Evolutionary conservation across 1,140 invertebrate species (phyloP).

Genomic region (Drosophila sechellia): DNA sequence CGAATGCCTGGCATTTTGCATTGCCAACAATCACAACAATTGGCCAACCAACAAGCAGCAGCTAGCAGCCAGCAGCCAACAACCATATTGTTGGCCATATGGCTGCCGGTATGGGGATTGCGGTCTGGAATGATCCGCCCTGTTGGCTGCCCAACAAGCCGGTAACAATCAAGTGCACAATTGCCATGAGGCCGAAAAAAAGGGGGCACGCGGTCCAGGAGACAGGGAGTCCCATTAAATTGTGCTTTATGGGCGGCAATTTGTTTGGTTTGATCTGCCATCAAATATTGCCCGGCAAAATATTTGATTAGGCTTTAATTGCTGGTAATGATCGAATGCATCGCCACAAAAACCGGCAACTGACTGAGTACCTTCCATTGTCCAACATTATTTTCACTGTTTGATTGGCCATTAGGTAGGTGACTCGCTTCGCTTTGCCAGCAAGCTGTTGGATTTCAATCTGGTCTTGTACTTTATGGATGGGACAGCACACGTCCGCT

Average conservation of each 20-base stretch:
- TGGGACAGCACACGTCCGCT: slow-evolving; percentile 56
- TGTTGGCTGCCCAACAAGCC: slow-evolving; percentile 77
- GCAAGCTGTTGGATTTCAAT: slow-evolving; percentile 46
- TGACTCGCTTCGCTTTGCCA: background rate
- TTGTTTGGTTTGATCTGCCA: slow-evolving; percentile 23
- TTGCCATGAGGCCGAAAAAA: slow-evolving; percentile 43
- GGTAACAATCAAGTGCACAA: slow-evolving; percentile 78
- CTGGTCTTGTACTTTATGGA: slow-evolving; percentile 20
- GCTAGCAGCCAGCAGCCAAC: slow-evolving; percentile 2
- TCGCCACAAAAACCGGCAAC: background rate
- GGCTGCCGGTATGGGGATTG: slow-evolving; percentile 33
- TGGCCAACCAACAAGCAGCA: slow-evolving; percentile 9
- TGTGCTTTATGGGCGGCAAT: slow-evolving; percentile 42
- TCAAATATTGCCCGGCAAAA: slow-evolving; percentile 1
- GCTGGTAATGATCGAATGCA: background rate
- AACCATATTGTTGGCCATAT: slow-evolving; percentile 54
- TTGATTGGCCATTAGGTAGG: slow-evolving; percentile 7
- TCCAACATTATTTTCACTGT: background rate
- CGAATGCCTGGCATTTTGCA: slow-evolving; percentile 71
- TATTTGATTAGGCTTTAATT: slow-evolving; percentile 20
- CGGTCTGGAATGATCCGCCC: slow-evolving; percentile 54
- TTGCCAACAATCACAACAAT: slow-evolving; percentile 63
- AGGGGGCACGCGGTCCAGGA: slow-evolving; percentile 6
- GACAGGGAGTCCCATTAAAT: slow-evolving; percentile 45
- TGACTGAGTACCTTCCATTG: background rate